These are phyloP conservation scores for Phasia obesa DNA, from an alignment of 2,888 invertebrate species.

Conservation along the genomic window DNA sequence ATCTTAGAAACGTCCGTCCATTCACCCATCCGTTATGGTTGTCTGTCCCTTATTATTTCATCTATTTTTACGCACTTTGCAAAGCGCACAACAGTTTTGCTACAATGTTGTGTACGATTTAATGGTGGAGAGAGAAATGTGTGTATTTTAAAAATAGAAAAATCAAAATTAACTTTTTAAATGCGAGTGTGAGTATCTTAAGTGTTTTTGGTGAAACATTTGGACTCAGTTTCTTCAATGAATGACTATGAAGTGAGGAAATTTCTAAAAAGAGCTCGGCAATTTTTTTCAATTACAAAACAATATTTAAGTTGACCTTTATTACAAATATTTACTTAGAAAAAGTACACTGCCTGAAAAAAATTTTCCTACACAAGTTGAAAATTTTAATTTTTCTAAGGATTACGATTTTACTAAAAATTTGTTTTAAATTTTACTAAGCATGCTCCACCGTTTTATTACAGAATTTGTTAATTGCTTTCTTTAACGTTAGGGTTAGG, in stretches of 20 bases:
- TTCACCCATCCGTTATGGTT: neutral
- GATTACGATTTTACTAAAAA: too few relatives aligned
- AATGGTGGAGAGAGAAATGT: slow-evolving; percentile 1
- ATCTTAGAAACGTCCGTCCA: slow-evolving; percentile 42
- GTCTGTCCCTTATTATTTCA: neutral
- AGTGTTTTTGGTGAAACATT: slow-evolving; percentile 10
- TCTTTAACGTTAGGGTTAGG: too few relatives aligned
- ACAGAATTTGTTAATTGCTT: too few relatives aligned
- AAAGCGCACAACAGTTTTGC: slow-evolving; percentile 12
- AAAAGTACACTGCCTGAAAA: neutral
- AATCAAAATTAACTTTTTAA: slow-evolving; percentile 13
- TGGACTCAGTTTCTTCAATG: slow-evolving; percentile 13
- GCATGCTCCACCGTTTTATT: too few relatives aligned
- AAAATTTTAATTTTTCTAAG: too few relatives aligned
- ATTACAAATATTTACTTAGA: neutral
- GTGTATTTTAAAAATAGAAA: slow-evolving; percentile 44
- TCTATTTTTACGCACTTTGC: slow-evolving; percentile 66
- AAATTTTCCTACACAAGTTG: too few relatives aligned
- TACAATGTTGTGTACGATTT: slow-evolving; percentile 17
- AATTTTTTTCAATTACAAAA: neutral
- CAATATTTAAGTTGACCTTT: neutral
- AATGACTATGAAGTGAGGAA: neutral
- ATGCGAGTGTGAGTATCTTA: slow-evolving; percentile 8
- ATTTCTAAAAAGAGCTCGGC: neutral
- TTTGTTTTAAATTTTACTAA: too few relatives aligned